phyloP scores from a whole-genome alignment of 2,113 vertebrate species.

The Suricata suricatta region DNA sequence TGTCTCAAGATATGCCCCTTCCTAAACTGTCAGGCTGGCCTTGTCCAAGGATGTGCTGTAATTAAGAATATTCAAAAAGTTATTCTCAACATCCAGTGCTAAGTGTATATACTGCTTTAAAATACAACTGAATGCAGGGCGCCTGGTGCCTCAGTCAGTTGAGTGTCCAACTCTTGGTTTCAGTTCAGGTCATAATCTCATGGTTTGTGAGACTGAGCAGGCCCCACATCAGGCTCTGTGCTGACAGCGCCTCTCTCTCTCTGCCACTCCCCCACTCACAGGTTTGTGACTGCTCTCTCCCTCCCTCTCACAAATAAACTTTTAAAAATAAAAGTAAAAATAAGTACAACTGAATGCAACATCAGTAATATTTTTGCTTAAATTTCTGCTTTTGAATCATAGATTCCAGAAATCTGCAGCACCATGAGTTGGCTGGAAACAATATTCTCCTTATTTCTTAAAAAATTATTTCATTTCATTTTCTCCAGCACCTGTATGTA shows the following conservation, averaged over 20 bases:
- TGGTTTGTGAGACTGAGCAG: no score
- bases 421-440: neutral
- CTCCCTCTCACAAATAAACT: no score
- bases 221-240: no score
- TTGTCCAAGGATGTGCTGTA: neutral
- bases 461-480: neutral
- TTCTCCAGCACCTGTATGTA: neutral
- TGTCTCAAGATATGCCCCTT: neutral
- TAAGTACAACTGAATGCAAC: neutral
- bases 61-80: neutral
- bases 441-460: neutral
- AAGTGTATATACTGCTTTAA: neutral
- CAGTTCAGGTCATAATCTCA: no score
- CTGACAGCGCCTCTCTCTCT: no score
- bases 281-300: no score
- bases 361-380: neutral
- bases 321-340: no score
- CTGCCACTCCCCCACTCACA: no score
- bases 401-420: neutral
- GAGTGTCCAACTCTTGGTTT: no score
- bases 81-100: neutral
- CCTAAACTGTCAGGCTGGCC: neutral
- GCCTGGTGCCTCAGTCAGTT: no score
- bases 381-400: neutral
- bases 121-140: neutral